phyloP scores from a whole-genome alignment of 2,797 vertebrate species.

The Pangasius mekongensis region DNA sequence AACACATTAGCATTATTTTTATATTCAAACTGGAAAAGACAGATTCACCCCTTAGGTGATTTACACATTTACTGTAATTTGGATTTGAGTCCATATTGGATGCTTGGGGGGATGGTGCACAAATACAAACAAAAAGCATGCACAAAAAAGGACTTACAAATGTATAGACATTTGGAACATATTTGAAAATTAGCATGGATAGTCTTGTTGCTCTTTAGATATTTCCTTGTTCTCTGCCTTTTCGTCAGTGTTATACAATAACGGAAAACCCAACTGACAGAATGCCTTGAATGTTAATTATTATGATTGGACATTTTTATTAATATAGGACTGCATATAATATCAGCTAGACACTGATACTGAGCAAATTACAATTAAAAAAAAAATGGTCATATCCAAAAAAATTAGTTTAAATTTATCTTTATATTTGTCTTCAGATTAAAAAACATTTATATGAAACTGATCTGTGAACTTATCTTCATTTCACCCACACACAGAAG shows the following conservation, averaged over 20 bases:
- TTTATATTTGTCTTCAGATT: background rate
- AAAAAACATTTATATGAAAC: background rate
- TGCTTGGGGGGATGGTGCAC: background rate
- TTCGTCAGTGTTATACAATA: background rate
- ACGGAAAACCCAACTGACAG: background rate
- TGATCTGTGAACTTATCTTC: background rate
- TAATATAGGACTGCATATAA: background rate
- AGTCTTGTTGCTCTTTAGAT: background rate
- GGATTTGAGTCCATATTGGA: constrained; percentile 17
- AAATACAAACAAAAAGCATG: background rate
- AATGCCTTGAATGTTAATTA: background rate
- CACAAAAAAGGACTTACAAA: background rate
- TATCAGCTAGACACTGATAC: background rate
- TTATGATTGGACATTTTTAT: background rate
- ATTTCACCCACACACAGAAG: background rate
- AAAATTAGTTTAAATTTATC: background rate
- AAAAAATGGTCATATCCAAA: background rate
- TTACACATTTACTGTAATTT: background rate
- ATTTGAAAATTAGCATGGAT: background rate
- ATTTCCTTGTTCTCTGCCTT: background rate
- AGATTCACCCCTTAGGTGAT: background rate
- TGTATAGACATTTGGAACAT: background rate
- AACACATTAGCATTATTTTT: background rate
- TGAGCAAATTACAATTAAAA: background rate
- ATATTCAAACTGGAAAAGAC: background rate